Conservation (phyloP, 2,797 vertebrate genomes). For the Tachyglossus aculeatus region DNA sequence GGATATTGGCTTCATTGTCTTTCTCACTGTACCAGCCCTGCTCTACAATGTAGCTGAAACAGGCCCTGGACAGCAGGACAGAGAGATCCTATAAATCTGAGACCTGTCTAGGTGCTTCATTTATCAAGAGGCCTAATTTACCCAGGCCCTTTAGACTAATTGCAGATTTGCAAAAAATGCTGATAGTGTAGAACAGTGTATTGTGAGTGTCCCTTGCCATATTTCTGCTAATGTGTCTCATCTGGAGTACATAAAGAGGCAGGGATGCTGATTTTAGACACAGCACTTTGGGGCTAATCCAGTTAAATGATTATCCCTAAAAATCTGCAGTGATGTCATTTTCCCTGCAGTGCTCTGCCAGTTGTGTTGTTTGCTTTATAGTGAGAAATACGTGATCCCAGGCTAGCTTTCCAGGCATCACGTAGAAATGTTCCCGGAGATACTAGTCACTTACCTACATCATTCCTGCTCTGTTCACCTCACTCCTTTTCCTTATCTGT, state of each 20-base stretch:
- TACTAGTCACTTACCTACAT: constrained; percentile 36
- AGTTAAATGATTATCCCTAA: constrained; percentile 88
- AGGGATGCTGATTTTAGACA: constrained; percentile 84
- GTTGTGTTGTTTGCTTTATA: constrained; percentile 80
- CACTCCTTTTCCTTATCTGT: constrained; percentile 1
- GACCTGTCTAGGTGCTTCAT: constrained; percentile 95
- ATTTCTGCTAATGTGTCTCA: constrained; percentile 96
- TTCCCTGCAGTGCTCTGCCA: constrained; percentile 81
- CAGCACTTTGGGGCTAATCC: constrained; percentile 85
- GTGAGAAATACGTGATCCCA: constrained; percentile 67
- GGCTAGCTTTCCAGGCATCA: constrained; percentile 37
- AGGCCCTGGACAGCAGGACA: constrained; percentile 79
- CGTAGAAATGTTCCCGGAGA: constrained; percentile 38
- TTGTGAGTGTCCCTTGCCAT: constrained; percentile 92
- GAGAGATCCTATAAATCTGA: constrained; percentile 83
- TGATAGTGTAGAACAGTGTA: constrained; percentile 94
- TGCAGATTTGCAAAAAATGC: constrained; percentile 99
- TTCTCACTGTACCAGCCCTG: constrained; percentile 53
- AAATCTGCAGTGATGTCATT: constrained; percentile 86
- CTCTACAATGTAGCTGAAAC: constrained; percentile 64
- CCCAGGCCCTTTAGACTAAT: constrained; percentile 99
- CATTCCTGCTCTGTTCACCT: not conserved
- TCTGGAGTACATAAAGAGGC: constrained; percentile 94
- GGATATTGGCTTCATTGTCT: constrained; percentile 50
- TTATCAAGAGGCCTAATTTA: constrained; percentile 99